phyloP scores from a whole-genome alignment of 2,797 vertebrate species.

The Leptodactylus fallax region DNA sequence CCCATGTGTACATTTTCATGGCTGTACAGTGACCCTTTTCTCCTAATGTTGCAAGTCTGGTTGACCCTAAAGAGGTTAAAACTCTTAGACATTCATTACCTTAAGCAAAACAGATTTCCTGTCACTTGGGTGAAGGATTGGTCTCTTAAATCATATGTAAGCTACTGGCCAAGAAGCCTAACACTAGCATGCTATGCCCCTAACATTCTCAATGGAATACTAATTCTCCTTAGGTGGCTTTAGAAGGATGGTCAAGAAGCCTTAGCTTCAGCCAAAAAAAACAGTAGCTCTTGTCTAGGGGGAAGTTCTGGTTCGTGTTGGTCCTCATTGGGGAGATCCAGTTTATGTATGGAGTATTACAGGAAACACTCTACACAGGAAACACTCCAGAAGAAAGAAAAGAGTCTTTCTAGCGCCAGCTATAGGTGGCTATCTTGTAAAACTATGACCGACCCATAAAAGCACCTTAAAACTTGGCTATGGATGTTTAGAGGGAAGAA shows the following conservation, averaged over 20 bases:
- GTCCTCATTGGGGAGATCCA: too few species aligned
- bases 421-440: too few species aligned
- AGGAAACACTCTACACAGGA: too few species aligned
- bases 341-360: too few species aligned
- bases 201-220: background rate
- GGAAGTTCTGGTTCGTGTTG: background rate
- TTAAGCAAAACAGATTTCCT: constrained; percentile 15
- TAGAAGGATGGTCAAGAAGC: background rate
- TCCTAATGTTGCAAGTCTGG: constrained; percentile 9
- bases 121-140: background rate
- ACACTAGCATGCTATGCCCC: background rate
- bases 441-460: too few species aligned
- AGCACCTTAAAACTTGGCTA: too few species aligned
- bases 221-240: background rate
- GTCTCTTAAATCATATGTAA: constrained; percentile 30
- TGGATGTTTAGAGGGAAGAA: too few species aligned
- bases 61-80: constrained; percentile 10
- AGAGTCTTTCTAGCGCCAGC: too few species aligned
- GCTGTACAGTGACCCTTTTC: background rate
- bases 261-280: background rate
- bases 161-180: background rate
- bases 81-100: constrained; percentile 21
- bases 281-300: background rate
- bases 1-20: constrained; percentile 6
- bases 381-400: too few species aligned